phyloP scores from a whole-genome alignment of 2,888 invertebrate species.

The Chrysopilus asiliformis region DNA sequence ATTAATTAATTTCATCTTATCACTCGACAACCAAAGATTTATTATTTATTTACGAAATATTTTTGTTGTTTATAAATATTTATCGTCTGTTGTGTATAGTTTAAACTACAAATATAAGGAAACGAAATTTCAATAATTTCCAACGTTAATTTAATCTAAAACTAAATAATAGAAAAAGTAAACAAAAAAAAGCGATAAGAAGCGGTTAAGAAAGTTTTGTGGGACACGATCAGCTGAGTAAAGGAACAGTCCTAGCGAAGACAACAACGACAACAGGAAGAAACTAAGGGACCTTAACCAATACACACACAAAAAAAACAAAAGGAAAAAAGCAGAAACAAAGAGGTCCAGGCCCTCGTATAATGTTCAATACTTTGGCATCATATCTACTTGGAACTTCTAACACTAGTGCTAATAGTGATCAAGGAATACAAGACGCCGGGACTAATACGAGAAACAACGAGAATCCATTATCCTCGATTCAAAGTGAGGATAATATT shows the following conservation, averaged over 20 bases:
- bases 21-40: too few species aligned
- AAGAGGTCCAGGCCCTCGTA: conserved; percentile 18
- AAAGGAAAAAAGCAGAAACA: not conserved
- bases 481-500: conserved; percentile 17
- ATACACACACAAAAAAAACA: too few species aligned
- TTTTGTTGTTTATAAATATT: too few species aligned
- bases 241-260: not conserved
- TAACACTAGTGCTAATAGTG: too few species aligned
- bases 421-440: too few species aligned
- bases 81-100: too few species aligned
- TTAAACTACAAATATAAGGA: too few species aligned
- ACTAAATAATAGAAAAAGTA: conserved; percentile 2
- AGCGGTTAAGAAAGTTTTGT: conserved; percentile 8
- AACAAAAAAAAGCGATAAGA: conserved; percentile 4
- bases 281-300: not conserved
- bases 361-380: conserved; percentile 49
- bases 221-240: not conserved
- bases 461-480: not conserved
- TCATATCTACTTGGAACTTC: conserved; percentile 40
- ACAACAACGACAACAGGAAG: not conserved
- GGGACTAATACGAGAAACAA: conserved; percentile 8
- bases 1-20: too few species aligned
- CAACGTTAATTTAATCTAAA: conserved; percentile 1
- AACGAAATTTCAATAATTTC: too few species aligned
- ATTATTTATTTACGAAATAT: too few species aligned